Base-by-base conservation (phyloP, 2,888 invertebrate species). In the Drosophila emarginata region DNA sequence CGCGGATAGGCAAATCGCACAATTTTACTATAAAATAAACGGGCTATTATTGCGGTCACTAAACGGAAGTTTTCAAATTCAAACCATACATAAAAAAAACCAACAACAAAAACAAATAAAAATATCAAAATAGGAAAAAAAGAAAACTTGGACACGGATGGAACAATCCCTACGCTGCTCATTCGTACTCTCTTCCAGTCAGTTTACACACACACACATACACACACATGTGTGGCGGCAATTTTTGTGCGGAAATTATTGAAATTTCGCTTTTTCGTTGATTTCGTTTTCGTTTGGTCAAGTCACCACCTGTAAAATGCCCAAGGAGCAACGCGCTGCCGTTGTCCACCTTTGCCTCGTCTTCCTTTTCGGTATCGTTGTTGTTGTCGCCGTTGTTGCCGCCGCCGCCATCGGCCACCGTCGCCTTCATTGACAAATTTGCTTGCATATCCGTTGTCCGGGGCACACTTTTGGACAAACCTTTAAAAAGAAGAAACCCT, bases 221-320 rank as follows among this genome's bases (percentile, higher is more conserved):
- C 15, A 40, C 21, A 40, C 64, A 61, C 60, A 64, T 68, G 68
- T 59, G 54, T 59, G 52, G 72, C 74, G 83, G 74, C 80, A 78
- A 78, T 87, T 87, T 80, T 86, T 80, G 74, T 87, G 78, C 89
- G 88, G 88, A 88, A 88, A 88, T 89, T 87, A 87, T 89, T 88
- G 85, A 88, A 89, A 89, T 88, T 89, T 79, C 76, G 76, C 78
- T 88, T 81, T 85, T 77, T 69, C 45, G 45, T 45, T 70, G 72
- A 72, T 72, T 72, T 79, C 79, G 67, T 79, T 81, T 80, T 79
- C 73, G 71, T 80, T 80, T 52, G 45, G 21, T 23, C 50, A 3
- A 28, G 39, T 15, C 21, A 52, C 50, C 64, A 14, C 50, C 9
- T 61, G 66, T 70, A 60, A 71, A 72, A 58, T 39, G 66, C 65